phyloP scores from a whole-genome alignment of 2,797 vertebrate species.

The Orientallactaga sibirica region DNA sequence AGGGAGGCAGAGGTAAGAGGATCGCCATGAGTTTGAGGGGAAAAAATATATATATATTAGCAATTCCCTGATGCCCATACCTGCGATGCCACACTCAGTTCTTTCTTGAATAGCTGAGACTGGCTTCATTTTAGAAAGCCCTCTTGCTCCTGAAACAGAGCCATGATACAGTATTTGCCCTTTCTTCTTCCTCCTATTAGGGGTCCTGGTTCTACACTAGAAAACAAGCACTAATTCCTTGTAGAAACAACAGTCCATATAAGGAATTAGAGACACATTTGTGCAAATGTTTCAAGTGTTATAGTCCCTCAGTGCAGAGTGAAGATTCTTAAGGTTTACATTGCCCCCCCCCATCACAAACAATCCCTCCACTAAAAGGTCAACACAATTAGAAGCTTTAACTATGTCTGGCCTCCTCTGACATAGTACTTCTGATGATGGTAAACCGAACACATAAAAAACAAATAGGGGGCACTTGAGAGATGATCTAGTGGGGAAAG shows the following conservation, averaged over 20 bases:
- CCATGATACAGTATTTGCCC: not conserved
- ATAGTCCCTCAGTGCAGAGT: not conserved
- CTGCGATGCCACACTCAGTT: not conserved
- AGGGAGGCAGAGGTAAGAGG: no score
- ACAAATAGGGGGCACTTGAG: no score
- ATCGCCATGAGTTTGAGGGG: no score
- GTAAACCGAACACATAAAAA: not conserved
- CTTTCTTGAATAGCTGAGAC: not conserved
- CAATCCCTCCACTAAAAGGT: conserved; percentile 41
- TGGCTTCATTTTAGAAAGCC: not conserved
- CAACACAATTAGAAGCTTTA: conserved; percentile 38
- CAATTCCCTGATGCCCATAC: not conserved
- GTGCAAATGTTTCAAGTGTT: conserved; percentile 55
- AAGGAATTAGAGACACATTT: conserved; percentile 36
- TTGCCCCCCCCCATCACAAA: not conserved
- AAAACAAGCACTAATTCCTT: conserved; percentile 3
- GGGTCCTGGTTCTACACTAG: not conserved
- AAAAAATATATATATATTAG: not conserved
- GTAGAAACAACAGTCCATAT: conserved; percentile 57
- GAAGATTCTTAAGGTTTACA: conserved; percentile 6
- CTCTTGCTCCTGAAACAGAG: not conserved
- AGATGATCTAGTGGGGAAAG: no score
- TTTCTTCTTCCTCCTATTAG: not conserved
- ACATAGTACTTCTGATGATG: conserved; percentile 46
- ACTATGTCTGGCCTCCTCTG: conserved; percentile 22